Evolutionary conservation across 2,797 vertebrate genomes (phyloP).

Genomic region (Mycteria americana): DNA sequence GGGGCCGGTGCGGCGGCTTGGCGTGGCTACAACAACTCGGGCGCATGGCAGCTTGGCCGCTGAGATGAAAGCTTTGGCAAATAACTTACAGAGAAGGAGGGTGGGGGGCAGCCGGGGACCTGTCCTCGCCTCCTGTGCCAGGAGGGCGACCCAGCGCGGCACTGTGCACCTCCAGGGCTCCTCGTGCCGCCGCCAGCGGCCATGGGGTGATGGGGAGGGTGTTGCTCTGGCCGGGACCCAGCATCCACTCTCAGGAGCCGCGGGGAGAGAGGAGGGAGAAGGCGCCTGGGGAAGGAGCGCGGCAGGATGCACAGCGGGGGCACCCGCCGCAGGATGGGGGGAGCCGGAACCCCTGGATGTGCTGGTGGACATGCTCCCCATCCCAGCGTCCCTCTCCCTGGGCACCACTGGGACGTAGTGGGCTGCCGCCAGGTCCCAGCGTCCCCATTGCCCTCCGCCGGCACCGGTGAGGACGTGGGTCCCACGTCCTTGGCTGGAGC

Average conservation of each 20-base stretch:
- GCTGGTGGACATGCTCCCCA: neutral
- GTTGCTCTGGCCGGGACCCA: neutral
- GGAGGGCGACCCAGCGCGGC: neutral
- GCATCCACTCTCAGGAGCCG: neutral
- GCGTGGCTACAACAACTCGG: conserved; percentile 1
- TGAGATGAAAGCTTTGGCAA: conserved; percentile 79
- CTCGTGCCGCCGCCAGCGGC: neutral
- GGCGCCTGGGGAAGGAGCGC: neutral
- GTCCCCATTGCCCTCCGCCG: accelerated
- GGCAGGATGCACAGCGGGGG: neutral
- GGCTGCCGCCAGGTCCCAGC: neutral
- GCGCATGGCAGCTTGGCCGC: conserved; percentile 13
- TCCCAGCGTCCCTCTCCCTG: neutral
- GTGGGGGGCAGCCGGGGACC: neutral
- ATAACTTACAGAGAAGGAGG: conserved; percentile 74
- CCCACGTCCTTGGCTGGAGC: neutral
- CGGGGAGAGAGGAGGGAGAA: neutral
- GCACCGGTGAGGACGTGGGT: neutral
- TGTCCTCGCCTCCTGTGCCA: neutral
- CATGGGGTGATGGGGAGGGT: accelerated
- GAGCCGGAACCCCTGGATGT: neutral
- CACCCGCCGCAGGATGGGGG: accelerated
- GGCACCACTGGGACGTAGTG: accelerated
- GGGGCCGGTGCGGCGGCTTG: neutral
- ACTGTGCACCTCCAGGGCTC: neutral